Evolutionary conservation across 2,113 vertebrate genomes (phyloP), one percentile per base, ranked within the genome.

Genomic region (Petroica traversi): DNA sequence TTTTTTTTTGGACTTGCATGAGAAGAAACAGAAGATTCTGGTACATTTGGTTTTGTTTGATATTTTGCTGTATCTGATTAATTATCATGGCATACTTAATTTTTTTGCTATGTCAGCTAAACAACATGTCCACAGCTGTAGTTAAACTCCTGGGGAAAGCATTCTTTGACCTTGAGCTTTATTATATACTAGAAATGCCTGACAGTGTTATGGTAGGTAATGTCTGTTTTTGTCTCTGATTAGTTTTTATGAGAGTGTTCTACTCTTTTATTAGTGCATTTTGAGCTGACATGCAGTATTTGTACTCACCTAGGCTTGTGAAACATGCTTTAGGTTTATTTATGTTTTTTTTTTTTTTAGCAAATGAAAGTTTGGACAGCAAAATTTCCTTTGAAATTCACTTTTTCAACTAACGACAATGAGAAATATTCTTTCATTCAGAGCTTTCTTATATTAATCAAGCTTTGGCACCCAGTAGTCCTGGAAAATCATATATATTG

Each of bases 11-110:
- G 19, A 62, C 12, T 29, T 87, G 92, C 93, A 94, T 92, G 91
- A 95, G 85, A 89, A 77, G 51, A 95, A 95, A 49, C 6, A 12
- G 59, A 64, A 92, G 78, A 62, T 54, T 46, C 45, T 88, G 67
- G 67, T 93, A 49, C 29, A 38, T 89, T 80, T 92, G 79, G 7
- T 75, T 96, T 92, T 87, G 86, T 89, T 95, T 87, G 85, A 57
- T 77, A 69, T 64, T 55, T 34, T 77, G 75, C 61, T 96, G 9
- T 79, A 73, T 88, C 63, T 91, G 22, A 89, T 83, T 94, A 85
- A 89, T 87, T 31, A 11, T 82, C 84, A 74, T 82, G 57, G 54
- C 58, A n/a, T 72, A 92, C 41, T 78, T 67, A 45, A 29, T 57
- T 83, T 80, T 91, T 85, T 92, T 85, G 89, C 67, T 69, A 41